Conservation (phyloP, 2,888 invertebrate species). For the Caenorhabditis sp. region DNA sequence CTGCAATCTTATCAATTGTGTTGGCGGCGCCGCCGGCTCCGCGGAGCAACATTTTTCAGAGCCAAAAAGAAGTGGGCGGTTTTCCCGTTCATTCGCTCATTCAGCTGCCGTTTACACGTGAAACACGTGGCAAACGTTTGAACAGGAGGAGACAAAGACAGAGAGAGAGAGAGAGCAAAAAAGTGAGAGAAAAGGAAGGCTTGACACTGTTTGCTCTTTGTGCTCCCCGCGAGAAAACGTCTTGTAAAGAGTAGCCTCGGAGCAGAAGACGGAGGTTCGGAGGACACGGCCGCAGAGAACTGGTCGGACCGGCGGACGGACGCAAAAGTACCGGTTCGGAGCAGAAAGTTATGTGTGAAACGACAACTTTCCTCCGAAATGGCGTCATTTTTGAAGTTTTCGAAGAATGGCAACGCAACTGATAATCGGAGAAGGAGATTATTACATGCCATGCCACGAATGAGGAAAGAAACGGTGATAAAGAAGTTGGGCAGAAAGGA, state of each 20-base stretch:
- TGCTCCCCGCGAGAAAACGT: conserved; percentile 19
- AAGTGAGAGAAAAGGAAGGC: too few species aligned
- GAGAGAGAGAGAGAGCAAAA: too few species aligned
- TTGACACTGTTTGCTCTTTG: conserved; percentile 53
- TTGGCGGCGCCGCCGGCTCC: too few species aligned
- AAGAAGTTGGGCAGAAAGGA: too few species aligned
- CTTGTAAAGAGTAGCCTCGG: conserved; percentile 19
- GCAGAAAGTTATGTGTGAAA: background rate
- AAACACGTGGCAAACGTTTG: conserved; percentile 45
- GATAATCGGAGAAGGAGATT: too few species aligned
- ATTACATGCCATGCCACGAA: too few species aligned
- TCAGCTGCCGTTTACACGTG: conserved; percentile 13
- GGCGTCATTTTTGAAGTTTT: background rate
- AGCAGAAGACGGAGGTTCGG: conserved; percentile 2
- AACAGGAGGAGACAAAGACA: conserved; percentile 22
- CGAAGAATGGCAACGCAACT: background rate
- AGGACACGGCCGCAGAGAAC: background rate
- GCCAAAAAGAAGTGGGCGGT: too few species aligned
- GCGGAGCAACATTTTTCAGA: too few species aligned
- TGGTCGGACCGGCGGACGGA: background rate
- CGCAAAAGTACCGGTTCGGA: background rate
- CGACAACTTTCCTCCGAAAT: background rate
- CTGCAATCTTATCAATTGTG: too few species aligned
- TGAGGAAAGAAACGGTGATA: too few species aligned
- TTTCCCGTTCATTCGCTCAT: too few species aligned